These are phyloP conservation scores for Vimba vimba DNA, from an alignment of 2,113 vertebrate genomes.

Conservation along the genomic window DNA sequence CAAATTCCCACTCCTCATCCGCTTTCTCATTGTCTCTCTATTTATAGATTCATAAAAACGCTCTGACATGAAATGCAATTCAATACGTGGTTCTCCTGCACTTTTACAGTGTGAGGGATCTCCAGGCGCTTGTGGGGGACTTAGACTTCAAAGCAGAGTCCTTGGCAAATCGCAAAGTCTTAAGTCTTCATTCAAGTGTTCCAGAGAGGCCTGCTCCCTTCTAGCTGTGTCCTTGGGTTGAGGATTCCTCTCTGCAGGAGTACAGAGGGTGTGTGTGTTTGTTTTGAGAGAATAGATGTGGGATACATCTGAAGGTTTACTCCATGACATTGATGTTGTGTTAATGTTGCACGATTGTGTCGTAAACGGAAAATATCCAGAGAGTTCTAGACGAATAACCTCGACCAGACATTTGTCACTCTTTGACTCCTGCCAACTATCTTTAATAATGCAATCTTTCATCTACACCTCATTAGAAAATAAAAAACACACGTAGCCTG, in stretches of 20 bases:
- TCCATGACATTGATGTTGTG: not conserved
- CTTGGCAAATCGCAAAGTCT: slow-evolving; percentile 58
- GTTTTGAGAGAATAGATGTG: slow-evolving; percentile 31
- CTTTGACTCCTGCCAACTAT: slow-evolving; percentile 12
- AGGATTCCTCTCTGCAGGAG: slow-evolving; percentile 46
- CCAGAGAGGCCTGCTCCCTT: slow-evolving; percentile 40
- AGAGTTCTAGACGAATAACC: slow-evolving; percentile 12
- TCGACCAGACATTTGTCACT: slow-evolving; percentile 21
- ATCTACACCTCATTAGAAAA: slow-evolving; percentile 7
- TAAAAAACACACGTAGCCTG: not conserved
- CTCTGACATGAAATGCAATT: slow-evolving; percentile 61
- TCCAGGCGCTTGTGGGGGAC: slow-evolving; percentile 57
- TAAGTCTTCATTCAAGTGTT: slow-evolving; percentile 59
- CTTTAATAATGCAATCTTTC: not conserved
- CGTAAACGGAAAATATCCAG: not conserved
- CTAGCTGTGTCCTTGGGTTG: slow-evolving; percentile 52
- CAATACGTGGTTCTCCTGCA: slow-evolving; percentile 53
- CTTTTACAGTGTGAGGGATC: slow-evolving; percentile 55
- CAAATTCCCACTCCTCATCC: slow-evolving; percentile 37
- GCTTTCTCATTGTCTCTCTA: slow-evolving; percentile 55
- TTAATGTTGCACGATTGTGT: not conserved
- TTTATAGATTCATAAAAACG: slow-evolving; percentile 60
- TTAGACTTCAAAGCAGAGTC: slow-evolving; percentile 61
- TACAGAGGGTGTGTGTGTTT: slow-evolving; percentile 31
- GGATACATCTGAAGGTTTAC: slow-evolving; percentile 6